Conservation (phyloP, 2,888 invertebrate species). For the Trissolcus japonicus region DNA sequence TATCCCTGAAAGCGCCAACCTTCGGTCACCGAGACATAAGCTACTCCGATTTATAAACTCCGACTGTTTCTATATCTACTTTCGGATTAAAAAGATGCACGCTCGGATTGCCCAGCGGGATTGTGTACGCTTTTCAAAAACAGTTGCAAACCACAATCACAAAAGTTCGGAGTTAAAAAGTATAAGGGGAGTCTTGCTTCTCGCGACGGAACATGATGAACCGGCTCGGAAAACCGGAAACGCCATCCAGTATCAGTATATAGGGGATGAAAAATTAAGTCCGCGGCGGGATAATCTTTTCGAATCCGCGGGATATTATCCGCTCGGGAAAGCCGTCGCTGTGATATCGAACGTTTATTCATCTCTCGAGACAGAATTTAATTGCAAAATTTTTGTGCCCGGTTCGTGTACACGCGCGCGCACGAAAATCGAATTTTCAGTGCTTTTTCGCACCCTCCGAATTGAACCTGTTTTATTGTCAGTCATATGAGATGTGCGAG, state of each 20-base stretch:
- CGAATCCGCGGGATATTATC: slow-evolving; percentile 5
- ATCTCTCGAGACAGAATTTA: slow-evolving; percentile 8
- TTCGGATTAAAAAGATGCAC: slow-evolving; percentile 23
- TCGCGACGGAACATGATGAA: not conserved
- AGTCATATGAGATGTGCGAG: slow-evolving; percentile 8
- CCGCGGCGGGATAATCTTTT: slow-evolving; percentile 5
- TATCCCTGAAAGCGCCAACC: not conserved
- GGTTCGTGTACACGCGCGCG: not conserved
- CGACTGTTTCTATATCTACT: slow-evolving; percentile 13
- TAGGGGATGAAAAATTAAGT: slow-evolving; percentile 1
- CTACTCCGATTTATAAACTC: slow-evolving; percentile 28
- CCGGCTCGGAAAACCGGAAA: slow-evolving; percentile 4
- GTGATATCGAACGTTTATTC: slow-evolving; percentile 14
- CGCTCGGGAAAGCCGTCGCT: slow-evolving; percentile 3
- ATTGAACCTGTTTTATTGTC: slow-evolving; percentile 11
- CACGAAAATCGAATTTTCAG: not conserved
- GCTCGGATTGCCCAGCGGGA: slow-evolving; percentile 1
- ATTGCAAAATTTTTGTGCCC: not conserved
- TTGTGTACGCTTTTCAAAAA: slow-evolving; percentile 6
- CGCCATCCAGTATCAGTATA: not conserved
- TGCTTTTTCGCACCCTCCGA: not conserved
- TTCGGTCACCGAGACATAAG: not conserved
- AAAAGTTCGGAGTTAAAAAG: not conserved
- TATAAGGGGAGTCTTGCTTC: not conserved
- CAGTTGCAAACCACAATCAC: not conserved